Percentiles rank a stretch among this genome's conserved stretches.
Conservation (phyloP, 1,140 invertebrate species). For the Metopolophium dirhodum region DNA sequence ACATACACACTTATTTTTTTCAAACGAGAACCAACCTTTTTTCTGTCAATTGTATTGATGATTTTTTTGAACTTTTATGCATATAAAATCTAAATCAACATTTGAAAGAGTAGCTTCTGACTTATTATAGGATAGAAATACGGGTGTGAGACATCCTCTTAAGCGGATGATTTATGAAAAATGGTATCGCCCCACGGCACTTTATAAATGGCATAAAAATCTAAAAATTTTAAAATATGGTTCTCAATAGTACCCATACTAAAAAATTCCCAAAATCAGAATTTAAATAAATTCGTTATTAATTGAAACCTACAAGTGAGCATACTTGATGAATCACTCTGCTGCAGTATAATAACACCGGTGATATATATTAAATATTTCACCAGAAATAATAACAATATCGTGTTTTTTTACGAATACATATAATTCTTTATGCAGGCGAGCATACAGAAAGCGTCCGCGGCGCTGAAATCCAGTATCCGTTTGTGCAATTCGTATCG, state of each 20-base stretch:
- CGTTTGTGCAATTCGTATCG: constrained; percentile 78
- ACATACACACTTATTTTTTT: not conserved
- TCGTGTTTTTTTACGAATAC: not conserved
- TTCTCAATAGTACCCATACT: not conserved
- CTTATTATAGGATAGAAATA: not conserved
- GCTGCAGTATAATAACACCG: not conserved
- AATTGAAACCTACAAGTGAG: not conserved
- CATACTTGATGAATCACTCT: not conserved
- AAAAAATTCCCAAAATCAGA: not conserved
- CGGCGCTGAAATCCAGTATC: constrained; percentile 76
- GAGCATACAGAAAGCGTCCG: constrained; percentile 76
- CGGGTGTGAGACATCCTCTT: not conserved
- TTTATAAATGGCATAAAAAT: not conserved
- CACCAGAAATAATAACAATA: not conserved
- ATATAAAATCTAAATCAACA: not conserved
- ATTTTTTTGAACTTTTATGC: not conserved
- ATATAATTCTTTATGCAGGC: constrained; percentile 63
- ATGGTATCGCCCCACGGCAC: not conserved
- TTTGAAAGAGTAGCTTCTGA: not conserved
- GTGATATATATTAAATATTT: not conserved
- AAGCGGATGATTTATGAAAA: not conserved
- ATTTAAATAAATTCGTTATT: not conserved
- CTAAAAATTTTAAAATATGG: not conserved
- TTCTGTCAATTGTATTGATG: not conserved
- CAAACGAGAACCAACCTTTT: not conserved